phyloP scores from a whole-genome alignment of 64 coral and sea anemone genomes.

The Actinia tenebrosa region DNA sequence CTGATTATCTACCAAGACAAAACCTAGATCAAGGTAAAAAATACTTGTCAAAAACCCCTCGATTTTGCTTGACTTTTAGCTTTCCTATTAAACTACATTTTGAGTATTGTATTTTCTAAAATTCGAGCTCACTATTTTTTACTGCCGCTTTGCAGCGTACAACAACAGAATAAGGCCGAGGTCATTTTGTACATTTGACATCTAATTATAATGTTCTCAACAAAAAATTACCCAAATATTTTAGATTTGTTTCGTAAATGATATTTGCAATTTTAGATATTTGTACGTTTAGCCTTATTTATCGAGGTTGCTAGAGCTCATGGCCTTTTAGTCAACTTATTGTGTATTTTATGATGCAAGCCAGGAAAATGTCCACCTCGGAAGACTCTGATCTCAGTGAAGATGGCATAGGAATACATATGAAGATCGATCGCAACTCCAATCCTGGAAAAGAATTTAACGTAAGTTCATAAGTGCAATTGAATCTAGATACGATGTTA shows the following conservation, averaged over 20 bases:
- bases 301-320: not conserved
- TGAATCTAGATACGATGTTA: no score
- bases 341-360: not conserved
- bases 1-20: not conserved
- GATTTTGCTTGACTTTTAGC: not conserved
- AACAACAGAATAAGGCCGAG: no score
- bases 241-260: no score
- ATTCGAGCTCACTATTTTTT: not conserved
- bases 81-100: not conserved
- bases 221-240: no score
- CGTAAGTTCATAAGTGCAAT: slow-evolving; percentile 1
- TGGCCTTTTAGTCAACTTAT: not conserved
- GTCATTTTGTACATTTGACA: no score
- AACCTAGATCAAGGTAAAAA: not conserved
- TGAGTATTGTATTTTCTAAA: not conserved
- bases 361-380: slow-evolving; percentile 33
- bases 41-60: not conserved
- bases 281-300: no score
- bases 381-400: slow-evolving; percentile 67
- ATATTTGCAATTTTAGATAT: no score
- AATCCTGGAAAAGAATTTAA: slow-evolving; percentile 30
- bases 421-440: slow-evolving; percentile 41
- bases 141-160: no score
- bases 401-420: slow-evolving; percentile 36
- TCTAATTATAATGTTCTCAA: no score